Evolutionary conservation across 2,113 vertebrate species (phyloP), one percentile per base, ranked within the genome.

Genomic region (Brachyhypopomus gauderio): DNA sequence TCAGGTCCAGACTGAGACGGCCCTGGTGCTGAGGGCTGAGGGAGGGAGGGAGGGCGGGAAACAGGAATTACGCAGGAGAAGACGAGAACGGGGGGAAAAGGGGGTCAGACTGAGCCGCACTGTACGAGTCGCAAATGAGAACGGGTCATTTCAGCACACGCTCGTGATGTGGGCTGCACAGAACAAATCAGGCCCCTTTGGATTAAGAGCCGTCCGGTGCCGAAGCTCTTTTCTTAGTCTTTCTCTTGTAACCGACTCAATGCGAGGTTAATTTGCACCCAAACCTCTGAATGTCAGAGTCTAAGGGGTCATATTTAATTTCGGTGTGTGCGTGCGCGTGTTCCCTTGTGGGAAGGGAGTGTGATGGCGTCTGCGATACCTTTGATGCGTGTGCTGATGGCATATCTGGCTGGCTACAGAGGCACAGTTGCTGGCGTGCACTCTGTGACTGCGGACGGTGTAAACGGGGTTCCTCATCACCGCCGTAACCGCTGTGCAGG

Each of bases 391-490:
- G 90, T 96, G 95, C 88, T 96, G 96, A 88, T 95, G 93, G 86
- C 94, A 94, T 72, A 93, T 92, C 85, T 97, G 96, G 67, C 94
- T 96, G 88, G 95, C 90, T 0, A 95, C 93, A 3, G 96, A 95
- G 0, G 96, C 95, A 83, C 96, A 97, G 86, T 95, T 96, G 90
- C 91, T 95, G 83, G 94, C 93, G 55, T 95, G 95, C 17, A 98
- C 92, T 81, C 95, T 92, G 84, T 97, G 97, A 85, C 97, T 98
- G 89, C 96, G 96, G 45, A 96, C 96, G 0, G 96, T 98, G 91
- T 97, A 98, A 85, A 98, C 89, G 1, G 96, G 97, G 82, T 97
- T 98, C 90, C 97, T 95, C 94, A 98, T 96, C 87, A 98, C 94
- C 19, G 97, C 96, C 23, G 96, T 98, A 85, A 97, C 94, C 5